Evolutionary conservation across 2,888 invertebrate genomes (phyloP).

Genomic region (Pandemis corylana): DNA sequence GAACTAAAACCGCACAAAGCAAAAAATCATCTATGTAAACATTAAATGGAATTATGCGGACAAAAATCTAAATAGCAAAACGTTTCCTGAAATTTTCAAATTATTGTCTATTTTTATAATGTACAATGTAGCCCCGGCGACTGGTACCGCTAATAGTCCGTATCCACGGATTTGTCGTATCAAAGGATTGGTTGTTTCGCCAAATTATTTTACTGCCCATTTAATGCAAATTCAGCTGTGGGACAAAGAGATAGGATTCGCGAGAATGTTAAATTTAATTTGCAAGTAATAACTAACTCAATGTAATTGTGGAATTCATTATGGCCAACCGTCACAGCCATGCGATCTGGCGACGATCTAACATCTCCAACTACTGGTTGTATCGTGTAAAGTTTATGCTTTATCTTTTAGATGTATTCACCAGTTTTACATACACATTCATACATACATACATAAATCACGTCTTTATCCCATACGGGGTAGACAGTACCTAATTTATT

Average conservation of each 20-base stretch:
- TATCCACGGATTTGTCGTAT: constrained; percentile 60
- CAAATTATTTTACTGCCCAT: constrained; percentile 34
- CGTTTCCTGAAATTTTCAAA: constrained; percentile 29
- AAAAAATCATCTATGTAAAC: neutral
- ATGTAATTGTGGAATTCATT: constrained; percentile 61
- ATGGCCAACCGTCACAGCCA: constrained; percentile 55
- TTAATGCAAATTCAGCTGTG: constrained; percentile 19
- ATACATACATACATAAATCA: no score
- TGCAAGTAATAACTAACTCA: constrained; percentile 48
- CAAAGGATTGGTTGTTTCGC: constrained; percentile 52
- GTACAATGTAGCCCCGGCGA: constrained; percentile 50
- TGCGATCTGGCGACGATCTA: constrained; percentile 57
- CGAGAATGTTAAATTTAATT: constrained; percentile 19
- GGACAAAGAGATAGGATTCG: neutral
- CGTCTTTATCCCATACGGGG: no score
- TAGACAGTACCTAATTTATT: no score
- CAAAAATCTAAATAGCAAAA: constrained; percentile 20
- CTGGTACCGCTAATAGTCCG: constrained; percentile 57
- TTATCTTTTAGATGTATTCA: constrained; percentile 20
- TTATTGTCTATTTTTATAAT: constrained; percentile 56
- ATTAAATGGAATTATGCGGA: neutral
- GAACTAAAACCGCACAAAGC: neutral
- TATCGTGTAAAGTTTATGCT: constrained; percentile 46
- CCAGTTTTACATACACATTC: neutral
- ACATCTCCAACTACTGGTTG: constrained; percentile 52